Conservation (phyloP, 2,797 vertebrate species). For the Anisognathus igniventris region DNA sequence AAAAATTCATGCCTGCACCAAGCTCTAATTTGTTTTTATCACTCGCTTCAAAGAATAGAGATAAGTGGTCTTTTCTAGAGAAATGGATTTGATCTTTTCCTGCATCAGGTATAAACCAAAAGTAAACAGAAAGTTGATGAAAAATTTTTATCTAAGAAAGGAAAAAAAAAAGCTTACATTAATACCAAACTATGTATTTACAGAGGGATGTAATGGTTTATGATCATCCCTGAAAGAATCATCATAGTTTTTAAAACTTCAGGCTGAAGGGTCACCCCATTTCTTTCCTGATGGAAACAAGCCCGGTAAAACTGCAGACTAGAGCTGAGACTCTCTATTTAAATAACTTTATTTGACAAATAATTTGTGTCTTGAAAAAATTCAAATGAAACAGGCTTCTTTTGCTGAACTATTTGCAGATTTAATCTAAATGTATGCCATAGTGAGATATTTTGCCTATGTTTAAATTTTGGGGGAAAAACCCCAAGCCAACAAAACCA, state of each 20-base stretch:
- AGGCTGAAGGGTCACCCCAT: background rate
- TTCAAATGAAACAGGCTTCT: background rate
- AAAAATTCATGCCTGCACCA: background rate
- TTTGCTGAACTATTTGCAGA: background rate
- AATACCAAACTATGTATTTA: background rate
- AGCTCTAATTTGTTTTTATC: background rate
- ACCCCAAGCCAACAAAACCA: background rate
- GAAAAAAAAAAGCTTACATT: background rate
- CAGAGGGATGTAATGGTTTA: background rate
- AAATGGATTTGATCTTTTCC: background rate
- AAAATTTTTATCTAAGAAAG: background rate
- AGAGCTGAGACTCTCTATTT: background rate
- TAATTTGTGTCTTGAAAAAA: background rate
- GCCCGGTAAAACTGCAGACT: background rate
- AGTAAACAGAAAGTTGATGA: background rate
- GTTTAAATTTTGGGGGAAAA: background rate
- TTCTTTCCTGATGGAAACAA: background rate
- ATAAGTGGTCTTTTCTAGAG: background rate
- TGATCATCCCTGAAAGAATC: background rate
- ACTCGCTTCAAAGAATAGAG: background rate
- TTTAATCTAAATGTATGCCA: background rate
- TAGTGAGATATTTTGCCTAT: background rate
- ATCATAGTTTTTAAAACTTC: background rate
- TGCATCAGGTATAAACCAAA: background rate
- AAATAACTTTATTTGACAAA: background rate